phyloP scores from a whole-genome alignment of 2,888 invertebrate genomes.

The Pyrrhosoma nymphula region DNA sequence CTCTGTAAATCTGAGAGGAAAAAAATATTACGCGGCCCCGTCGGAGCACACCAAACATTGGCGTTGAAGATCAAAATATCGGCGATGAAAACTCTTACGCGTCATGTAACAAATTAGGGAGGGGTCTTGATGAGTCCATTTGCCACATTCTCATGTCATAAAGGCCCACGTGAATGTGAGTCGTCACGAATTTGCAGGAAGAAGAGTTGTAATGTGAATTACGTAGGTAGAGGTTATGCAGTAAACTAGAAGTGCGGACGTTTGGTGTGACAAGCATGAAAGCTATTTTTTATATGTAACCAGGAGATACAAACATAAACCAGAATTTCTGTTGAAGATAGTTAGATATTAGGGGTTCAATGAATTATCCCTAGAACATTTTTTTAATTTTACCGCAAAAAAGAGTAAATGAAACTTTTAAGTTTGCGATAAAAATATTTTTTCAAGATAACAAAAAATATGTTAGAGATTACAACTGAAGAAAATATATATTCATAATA shows the following conservation, averaged over 20 bases:
- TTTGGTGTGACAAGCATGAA: too few species aligned
- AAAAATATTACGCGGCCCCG: neutral
- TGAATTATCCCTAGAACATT: too few species aligned
- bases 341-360: too few species aligned
- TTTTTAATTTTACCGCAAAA: too few species aligned
- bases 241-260: neutral
- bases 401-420: too few species aligned
- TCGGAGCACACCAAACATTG: neutral
- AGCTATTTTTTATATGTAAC: too few species aligned
- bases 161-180: neutral
- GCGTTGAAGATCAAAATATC: slow-evolving; percentile 12
- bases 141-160: neutral
- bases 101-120: neutral
- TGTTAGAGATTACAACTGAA: too few species aligned
- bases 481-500: too few species aligned
- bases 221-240: neutral
- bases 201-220: neutral
- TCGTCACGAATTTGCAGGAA: neutral
- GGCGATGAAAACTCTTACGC: neutral
- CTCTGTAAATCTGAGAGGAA: neutral
- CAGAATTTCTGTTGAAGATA: too few species aligned
- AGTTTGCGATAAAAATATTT: too few species aligned
- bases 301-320: too few species aligned
- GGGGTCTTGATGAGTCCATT: neutral
- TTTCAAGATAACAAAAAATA: too few species aligned